Conservation (phyloP, 1,140 invertebrate species). For the Magallana angulata region DNA sequence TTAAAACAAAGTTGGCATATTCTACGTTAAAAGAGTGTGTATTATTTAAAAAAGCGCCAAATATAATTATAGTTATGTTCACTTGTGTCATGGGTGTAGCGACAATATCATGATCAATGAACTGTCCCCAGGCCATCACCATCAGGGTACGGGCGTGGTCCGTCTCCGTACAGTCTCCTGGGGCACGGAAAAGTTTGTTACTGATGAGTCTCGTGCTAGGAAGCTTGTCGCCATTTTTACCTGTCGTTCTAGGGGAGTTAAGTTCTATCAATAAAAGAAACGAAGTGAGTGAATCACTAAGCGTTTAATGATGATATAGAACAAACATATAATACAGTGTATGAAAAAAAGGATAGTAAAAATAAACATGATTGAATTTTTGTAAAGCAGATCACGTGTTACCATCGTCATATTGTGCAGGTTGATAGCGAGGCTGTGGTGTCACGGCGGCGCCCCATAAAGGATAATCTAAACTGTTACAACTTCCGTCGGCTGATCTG, state of each 20-base stretch:
- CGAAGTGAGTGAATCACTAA: no score
- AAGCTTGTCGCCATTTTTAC: conserved; percentile 27
- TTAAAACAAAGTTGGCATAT: no score
- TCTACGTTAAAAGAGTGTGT: no score
- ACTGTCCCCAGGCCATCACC: conserved; percentile 99
- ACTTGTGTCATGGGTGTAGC: conserved; percentile 56
- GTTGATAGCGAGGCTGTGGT: conserved; percentile 87
- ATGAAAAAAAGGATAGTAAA: no score
- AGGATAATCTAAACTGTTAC: conserved; percentile 92
- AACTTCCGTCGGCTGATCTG: conserved; percentile 85
- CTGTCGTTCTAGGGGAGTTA: conserved; percentile 43
- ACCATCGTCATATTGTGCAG: conserved; percentile 91
- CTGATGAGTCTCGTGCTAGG: conserved; percentile 48
- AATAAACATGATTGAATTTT: no score
- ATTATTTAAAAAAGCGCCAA: no score
- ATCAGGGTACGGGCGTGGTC: conserved; percentile 80
- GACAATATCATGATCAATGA: conserved; percentile 93
- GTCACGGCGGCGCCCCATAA: conserved; percentile 88
- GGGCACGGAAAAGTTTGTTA: conserved; percentile 29
- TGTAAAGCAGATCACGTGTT: conserved; percentile 68
- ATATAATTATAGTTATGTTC: no score
- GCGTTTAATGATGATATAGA: no score
- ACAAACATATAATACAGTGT: no score
- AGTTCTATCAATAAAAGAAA: conserved; percentile 20
- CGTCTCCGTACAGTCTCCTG: background rate